These are phyloP conservation scores for Phocides pigmalion DNA, from an alignment of 1,140 invertebrate species.

Conservation along the genomic window DNA sequence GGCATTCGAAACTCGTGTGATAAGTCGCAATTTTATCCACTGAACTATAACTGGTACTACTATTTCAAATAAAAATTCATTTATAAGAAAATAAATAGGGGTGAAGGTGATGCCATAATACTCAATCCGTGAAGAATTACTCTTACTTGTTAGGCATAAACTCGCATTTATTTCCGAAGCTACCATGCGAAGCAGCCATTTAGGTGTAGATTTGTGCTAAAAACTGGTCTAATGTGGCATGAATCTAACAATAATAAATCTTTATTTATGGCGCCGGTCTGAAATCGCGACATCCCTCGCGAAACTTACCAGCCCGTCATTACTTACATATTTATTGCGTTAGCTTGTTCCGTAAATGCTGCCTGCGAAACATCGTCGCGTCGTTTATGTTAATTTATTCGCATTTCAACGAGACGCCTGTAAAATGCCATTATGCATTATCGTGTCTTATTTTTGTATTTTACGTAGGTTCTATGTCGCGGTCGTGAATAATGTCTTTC, in stretches of 20 bases:
- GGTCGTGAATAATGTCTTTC: constrained; percentile 46
- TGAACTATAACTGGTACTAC: no score
- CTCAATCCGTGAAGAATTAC: no score
- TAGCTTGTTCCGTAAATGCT: constrained; percentile 53
- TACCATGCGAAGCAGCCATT: constrained; percentile 14
- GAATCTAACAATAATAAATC: constrained; percentile 26
- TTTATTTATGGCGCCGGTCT: constrained; percentile 20
- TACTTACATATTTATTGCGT: constrained; percentile 58
- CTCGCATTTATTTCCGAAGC: neutral
- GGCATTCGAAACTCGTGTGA: no score
- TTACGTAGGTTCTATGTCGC: constrained; percentile 31
- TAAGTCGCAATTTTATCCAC: no score
- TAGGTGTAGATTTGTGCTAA: constrained; percentile 13
- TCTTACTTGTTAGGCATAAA: neutral
- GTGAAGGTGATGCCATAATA: no score
- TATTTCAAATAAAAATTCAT: no score
- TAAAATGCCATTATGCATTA: constrained; percentile 63
- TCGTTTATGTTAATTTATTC: constrained; percentile 76
- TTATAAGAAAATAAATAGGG: no score
- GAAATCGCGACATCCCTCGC: constrained; percentile 38
- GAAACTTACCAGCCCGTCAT: constrained; percentile 47
- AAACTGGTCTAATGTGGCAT: constrained; percentile 12
- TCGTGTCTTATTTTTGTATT: constrained; percentile 60
- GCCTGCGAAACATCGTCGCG: constrained; percentile 46
- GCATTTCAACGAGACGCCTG: constrained; percentile 65